These are phyloP conservation scores for Troides oblongomaculatus DNA, from an alignment of 2,888 invertebrate species.

Conservation along the genomic window DNA sequence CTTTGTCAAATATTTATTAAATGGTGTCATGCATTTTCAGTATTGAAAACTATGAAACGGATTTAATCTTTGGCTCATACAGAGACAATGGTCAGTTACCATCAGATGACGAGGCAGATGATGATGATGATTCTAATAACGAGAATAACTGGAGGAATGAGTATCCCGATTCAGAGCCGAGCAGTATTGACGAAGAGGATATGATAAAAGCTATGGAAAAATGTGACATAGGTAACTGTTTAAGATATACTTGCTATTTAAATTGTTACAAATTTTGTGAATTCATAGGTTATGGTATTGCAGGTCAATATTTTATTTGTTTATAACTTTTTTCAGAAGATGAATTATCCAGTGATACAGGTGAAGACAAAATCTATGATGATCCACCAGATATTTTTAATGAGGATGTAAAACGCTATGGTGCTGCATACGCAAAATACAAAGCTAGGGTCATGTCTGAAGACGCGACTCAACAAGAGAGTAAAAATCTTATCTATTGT, in stretches of 20 bases:
- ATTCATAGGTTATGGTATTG: too few species aligned
- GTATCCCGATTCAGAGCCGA: conserved; percentile 86
- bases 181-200: conserved; percentile 82
- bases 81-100: conserved; percentile 49
- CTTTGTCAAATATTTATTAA: neutral
- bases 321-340: conserved; percentile 48
- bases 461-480: conserved; percentile 42
- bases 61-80: conserved; percentile 55
- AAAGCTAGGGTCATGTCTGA: conserved; percentile 74
- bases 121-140: conserved; percentile 86
- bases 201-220: conserved; percentile 81
- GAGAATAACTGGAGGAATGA: conserved; percentile 89
- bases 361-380: conserved; percentile 68
- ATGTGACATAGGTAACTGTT: conserved; percentile 54
- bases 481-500: conserved; percentile 50
- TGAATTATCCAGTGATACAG: conserved; percentile 72
- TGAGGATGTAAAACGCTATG: conserved; percentile 81
- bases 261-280: too few species aligned
- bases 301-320: neutral
- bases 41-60: conserved; percentile 65
- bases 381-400: conserved; percentile 55
- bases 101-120: conserved; percentile 62
- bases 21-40: conserved; percentile 46
- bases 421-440: conserved; percentile 84
- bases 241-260: too few species aligned